Evolutionary conservation across 2,113 vertebrate species (phyloP).

Genomic region (Brachypodius melanocephalos): DNA sequence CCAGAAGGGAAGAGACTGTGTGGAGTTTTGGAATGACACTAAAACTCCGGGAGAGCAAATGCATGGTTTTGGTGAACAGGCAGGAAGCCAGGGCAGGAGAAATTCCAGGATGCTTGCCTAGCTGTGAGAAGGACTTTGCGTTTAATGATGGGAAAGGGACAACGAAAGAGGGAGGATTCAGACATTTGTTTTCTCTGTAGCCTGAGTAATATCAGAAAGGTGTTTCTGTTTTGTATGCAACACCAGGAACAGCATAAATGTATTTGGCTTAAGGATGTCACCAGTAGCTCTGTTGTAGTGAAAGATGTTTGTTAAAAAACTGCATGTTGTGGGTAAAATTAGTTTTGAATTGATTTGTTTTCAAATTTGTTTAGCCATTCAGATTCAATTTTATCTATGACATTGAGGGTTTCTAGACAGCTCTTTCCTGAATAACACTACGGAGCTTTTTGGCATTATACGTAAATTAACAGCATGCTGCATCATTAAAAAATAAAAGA

Average conservation of each 20-base stretch:
- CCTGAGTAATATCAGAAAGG: neutral
- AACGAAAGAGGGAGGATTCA: neutral
- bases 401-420: neutral
- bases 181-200: neutral
- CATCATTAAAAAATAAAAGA: conserved; percentile 25
- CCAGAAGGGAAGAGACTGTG: neutral
- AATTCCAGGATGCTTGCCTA: neutral
- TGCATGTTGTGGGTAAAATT: neutral
- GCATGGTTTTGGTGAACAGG: neutral
- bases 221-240: neutral
- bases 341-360: conserved; percentile 30
- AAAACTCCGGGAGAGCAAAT: neutral
- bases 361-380: conserved; percentile 20
- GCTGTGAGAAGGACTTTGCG: neutral
- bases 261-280: neutral
- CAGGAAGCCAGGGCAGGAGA: neutral
- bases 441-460: neutral
- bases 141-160: neutral
- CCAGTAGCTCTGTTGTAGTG: neutral
- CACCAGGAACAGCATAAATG: neutral
- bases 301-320: neutral
- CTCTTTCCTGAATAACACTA: neutral
- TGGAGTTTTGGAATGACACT: neutral
- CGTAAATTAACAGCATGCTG: conserved; percentile 24
- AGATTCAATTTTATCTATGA: conserved; percentile 22